A percentile compares a stretch with the other conserved stretches of the same genome.
These are phyloP conservation scores for Brienomyrus longianalis DNA, from an alignment of 2,113 vertebrate genomes.

Conservation along the genomic window DNA sequence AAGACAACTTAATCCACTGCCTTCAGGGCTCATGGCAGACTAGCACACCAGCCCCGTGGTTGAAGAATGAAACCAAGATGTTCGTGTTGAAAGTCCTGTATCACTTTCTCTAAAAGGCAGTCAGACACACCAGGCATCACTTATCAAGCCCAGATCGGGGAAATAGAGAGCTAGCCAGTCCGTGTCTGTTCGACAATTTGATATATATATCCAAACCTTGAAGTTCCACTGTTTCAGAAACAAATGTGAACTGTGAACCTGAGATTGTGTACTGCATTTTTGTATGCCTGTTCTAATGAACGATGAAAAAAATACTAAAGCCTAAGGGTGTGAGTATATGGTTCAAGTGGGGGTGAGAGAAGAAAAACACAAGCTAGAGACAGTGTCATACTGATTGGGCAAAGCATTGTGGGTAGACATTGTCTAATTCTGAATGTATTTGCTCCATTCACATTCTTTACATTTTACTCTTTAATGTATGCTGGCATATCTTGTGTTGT, in stretches of 20 bases:
- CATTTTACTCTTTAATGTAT: background rate
- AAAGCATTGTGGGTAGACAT: background rate
- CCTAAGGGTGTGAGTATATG: background rate
- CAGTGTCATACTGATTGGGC: background rate
- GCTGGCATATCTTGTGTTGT: background rate
- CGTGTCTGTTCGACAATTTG: background rate
- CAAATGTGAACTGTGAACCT: background rate
- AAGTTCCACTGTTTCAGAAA: background rate
- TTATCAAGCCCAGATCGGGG: background rate
- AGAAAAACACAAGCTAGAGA: background rate
- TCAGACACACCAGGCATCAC: background rate
- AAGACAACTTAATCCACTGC: constrained; percentile 28
- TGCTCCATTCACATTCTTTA: background rate
- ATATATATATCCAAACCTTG: background rate
- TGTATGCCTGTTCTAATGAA: background rate
- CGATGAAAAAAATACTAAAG: background rate
- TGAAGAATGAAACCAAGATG: constrained; percentile 4
- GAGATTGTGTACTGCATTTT: background rate
- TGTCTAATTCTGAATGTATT: background rate
- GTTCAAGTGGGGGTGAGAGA: background rate
- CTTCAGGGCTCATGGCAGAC: constrained; percentile 3
- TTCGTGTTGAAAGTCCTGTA: constrained; percentile 15
- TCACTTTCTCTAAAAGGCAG: background rate
- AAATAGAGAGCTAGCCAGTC: background rate
- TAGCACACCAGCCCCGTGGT: background rate